These are phyloP conservation scores for Lutjanus argentimaculatus DNA, from an alignment of 2,797 vertebrate genomes.

Conservation along the genomic window DNA sequence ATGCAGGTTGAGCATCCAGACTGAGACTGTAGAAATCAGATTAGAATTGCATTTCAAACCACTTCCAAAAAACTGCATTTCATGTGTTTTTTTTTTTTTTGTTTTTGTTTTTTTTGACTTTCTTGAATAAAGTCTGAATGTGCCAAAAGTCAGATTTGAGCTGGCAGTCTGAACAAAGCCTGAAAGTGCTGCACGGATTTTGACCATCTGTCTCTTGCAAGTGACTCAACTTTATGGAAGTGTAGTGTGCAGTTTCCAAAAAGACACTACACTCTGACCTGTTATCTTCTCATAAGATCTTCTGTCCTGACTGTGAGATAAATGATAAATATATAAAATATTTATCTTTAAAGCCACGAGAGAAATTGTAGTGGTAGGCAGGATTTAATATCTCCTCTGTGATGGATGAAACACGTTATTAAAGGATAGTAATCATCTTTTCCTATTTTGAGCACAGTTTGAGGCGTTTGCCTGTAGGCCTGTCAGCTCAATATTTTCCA, in stretches of 20 bases:
- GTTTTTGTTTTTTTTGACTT: too few relatives aligned
- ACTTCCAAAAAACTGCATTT: too few relatives aligned
- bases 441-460: constrained; percentile 40
- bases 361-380: neutral
- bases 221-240: neutral
- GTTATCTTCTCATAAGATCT: neutral
- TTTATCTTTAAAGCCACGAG: constrained; percentile 10
- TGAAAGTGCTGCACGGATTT: neutral
- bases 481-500: constrained; percentile 33
- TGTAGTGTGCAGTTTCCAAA: constrained; percentile 22
- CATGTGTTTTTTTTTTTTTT: too few relatives aligned
- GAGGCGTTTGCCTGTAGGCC: constrained; percentile 31
- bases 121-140: too few relatives aligned
- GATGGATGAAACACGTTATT: constrained; percentile 56
- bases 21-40: too few relatives aligned
- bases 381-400: constrained; percentile 28
- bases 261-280: neutral
- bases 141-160: too few relatives aligned
- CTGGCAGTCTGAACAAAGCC: too few relatives aligned
- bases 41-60: too few relatives aligned
- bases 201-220: neutral
- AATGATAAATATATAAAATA: neutral
- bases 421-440: constrained; percentile 47
- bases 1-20: too few relatives aligned
- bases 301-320: neutral